These are phyloP conservation scores for Tenthredo scrophulariae DNA, from an alignment of 2,888 invertebrate species.

Conservation along the genomic window DNA sequence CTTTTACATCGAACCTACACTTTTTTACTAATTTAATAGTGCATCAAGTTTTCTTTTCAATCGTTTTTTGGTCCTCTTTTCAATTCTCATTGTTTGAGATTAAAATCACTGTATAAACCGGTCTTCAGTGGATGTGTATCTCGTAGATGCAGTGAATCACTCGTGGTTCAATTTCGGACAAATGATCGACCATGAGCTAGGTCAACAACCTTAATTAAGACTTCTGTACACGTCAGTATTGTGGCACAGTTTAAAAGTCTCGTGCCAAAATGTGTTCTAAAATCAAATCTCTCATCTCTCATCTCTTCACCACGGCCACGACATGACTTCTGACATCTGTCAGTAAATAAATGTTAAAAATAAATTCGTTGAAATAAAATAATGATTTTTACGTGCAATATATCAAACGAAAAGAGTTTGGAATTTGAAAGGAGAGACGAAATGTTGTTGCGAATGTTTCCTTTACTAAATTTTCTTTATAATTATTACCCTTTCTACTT, in stretches of 20 bases:
- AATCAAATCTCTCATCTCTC: conserved; percentile 5
- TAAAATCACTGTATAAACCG: not conserved
- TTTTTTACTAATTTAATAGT: not conserved
- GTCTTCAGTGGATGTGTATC: not conserved
- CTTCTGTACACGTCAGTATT: conserved; percentile 16
- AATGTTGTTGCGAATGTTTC: not conserved
- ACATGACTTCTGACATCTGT: not conserved
- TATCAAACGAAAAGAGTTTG: not conserved
- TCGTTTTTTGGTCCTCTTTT: not conserved
- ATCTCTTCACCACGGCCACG: not conserved
- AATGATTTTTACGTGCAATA: not conserved
- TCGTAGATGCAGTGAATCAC: not conserved
- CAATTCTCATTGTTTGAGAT: not conserved
- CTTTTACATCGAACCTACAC: not conserved
- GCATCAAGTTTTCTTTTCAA: not conserved
- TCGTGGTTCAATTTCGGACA: not conserved
- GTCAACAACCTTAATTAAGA: conserved; percentile 39
- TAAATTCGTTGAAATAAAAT: not conserved
- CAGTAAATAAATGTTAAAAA: not conserved
- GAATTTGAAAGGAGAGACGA: not conserved
- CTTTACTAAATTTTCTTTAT: not conserved
- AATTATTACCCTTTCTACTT: not conserved
- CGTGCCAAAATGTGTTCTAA: not conserved
- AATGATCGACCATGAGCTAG: conserved; percentile 16
- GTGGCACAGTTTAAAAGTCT: conserved; percentile 31